Evolutionary conservation across 2,113 vertebrate genomes (phyloP).

Genomic region (Percopsis transmontana): DNA sequence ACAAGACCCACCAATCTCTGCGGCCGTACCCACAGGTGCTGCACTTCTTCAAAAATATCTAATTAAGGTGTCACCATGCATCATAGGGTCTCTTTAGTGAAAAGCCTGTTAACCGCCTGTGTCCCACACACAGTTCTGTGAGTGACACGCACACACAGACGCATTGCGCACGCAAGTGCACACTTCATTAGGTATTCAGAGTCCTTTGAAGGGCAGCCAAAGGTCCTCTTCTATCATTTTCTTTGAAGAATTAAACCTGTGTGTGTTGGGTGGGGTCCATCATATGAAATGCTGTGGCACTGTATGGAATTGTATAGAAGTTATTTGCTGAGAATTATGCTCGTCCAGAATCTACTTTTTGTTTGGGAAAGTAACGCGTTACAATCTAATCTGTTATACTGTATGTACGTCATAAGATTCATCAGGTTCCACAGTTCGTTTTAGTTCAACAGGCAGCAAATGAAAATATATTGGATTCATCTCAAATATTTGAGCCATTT

Average conservation of each 20-base stretch:
- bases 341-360: not conserved
- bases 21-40: not conserved
- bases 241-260: constrained; percentile 15
- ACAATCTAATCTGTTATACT: too few species aligned
- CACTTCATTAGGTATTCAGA: constrained; percentile 52
- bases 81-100: constrained; percentile 50
- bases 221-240: constrained; percentile 15
- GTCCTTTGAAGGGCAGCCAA: constrained; percentile 48
- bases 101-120: constrained; percentile 37
- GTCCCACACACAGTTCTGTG: not conserved
- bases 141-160: constrained; percentile 11
- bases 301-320: not conserved
- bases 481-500: constrained; percentile 48
- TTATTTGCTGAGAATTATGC: not conserved
- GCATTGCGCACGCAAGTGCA: constrained; percentile 20
- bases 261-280: not conserved
- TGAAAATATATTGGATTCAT: constrained; percentile 34
- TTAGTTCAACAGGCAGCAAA: constrained; percentile 3
- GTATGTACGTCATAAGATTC: too few species aligned
- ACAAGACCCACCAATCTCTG: constrained; percentile 12
- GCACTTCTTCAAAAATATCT: constrained; percentile 45
- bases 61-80: constrained; percentile 54
- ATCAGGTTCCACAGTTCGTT: too few species aligned
- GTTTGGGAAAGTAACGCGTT: not conserved
- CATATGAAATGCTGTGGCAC: not conserved